Conservation (phyloP, 2,888 invertebrate species). For the Sminthurides aquaticus region DNA sequence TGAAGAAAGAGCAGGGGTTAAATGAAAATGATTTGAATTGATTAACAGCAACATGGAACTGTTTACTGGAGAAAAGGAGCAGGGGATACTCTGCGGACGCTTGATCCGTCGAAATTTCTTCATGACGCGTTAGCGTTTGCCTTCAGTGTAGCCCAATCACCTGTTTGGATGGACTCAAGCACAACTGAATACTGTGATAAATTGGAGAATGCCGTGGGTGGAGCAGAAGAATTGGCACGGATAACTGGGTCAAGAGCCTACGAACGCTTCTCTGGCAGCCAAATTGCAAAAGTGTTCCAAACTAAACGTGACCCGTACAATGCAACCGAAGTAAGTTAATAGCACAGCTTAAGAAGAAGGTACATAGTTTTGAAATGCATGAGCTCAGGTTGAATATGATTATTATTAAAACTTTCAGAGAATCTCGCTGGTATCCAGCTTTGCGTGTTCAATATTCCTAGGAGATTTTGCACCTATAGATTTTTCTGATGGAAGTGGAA, state of each 20-base stretch:
- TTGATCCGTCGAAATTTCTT: slow-evolving; percentile 68
- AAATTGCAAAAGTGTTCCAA: slow-evolving; percentile 81
- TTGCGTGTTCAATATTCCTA: slow-evolving; percentile 77
- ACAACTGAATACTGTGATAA: slow-evolving; percentile 65
- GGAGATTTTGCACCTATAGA: slow-evolving; percentile 87
- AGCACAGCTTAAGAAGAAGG: neutral
- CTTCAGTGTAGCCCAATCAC: slow-evolving; percentile 73
- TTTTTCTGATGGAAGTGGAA: slow-evolving; percentile 86
- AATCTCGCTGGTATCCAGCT: slow-evolving; percentile 89
- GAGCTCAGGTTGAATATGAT: neutral
- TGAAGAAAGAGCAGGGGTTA: neutral
- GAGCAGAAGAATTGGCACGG: slow-evolving; percentile 62
- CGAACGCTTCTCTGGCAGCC: slow-evolving; percentile 86
- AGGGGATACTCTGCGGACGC: slow-evolving; percentile 55
- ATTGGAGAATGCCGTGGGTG: slow-evolving; percentile 75
- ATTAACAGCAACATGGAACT: slow-evolving; percentile 85
- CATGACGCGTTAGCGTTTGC: slow-evolving; percentile 72
- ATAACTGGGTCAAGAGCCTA: slow-evolving; percentile 80
- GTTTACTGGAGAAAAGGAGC: slow-evolving; percentile 86
- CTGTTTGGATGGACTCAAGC: slow-evolving; percentile 95
- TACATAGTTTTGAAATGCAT: neutral
- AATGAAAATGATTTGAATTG: neutral
- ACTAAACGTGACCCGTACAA: slow-evolving; percentile 62
- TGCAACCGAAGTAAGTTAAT: slow-evolving; percentile 60
- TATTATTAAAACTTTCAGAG: slow-evolving; percentile 53